Evolutionary conservation across 2,113 vertebrate genomes (phyloP), one percentile per base, ranked within the genome.

Genomic region (Amphiprion percula): DNA sequence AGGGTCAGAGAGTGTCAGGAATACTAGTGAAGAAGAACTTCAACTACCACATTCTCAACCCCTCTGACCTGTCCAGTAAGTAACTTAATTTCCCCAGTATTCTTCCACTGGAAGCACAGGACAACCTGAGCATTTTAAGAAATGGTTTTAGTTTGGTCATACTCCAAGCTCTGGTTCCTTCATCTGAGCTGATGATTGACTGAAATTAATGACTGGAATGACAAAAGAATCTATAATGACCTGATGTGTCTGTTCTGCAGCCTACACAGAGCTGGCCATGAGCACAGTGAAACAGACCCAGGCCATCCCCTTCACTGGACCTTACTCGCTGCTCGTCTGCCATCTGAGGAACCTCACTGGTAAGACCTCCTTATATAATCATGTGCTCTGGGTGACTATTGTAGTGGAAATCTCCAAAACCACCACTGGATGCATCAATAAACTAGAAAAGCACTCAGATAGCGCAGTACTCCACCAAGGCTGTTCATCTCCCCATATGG

Each of bases 1-100:
- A 99, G 89, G 96, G 96, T 74, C 97, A 99, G 85, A 95, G 97
- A 63, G 97, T 99, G 79, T 99, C 98, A 17, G 98, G 98, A 53
- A 99, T 99, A 75, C 93, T 99, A 26, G 98, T 99, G 81, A 99
- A 99, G 83, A 97, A 97, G 87, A 99, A 99, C 93, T 99, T 99
- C 90, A 99, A 97, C 87, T 99, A 99, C 85, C 98, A 99, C 88
- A 99, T 99, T 80, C 97, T 99, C 85, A 96, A 97, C 72, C 97
- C 98, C 0, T 98, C 96, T 39, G 98, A 99, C 82, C 95, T 99
- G 7, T 99, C 98, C 23, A 98, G 98, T 99, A 86, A 96, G 97
- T 93, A 54, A 28, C 10, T 0, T 17, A 11, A 58, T 26, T 5
- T 30, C 5, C 30, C 33, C 33, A 9, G 6, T 30, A 30, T 30